phyloP scores from a whole-genome alignment of 2,797 vertebrate species.

The Myiotriccus ornatus region DNA sequence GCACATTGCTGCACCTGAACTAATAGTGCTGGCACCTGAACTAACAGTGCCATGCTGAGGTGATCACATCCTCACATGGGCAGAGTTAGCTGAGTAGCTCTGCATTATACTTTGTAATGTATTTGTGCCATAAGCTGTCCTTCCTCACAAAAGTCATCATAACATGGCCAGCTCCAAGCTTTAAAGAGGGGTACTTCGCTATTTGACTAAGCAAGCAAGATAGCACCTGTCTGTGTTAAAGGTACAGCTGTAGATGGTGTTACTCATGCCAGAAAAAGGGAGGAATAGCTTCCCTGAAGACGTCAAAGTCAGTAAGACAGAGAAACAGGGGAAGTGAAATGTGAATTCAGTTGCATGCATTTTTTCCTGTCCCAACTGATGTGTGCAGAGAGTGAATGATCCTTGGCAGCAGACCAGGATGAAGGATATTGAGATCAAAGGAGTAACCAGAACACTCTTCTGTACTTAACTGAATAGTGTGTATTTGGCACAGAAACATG shows the following conservation, averaged over 20 bases:
- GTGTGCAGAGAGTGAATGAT: constrained; percentile 36
- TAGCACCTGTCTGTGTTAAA: background rate
- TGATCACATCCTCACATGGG: background rate
- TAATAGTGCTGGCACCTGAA: constrained; percentile 46
- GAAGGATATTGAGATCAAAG: constrained; percentile 65
- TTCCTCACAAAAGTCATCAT: constrained; percentile 24
- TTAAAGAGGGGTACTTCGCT: background rate
- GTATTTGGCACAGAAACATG: constrained; percentile 57
- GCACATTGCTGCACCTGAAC: constrained; percentile 41
- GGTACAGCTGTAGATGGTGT: background rate
- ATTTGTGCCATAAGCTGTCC: background rate
- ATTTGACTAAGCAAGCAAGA: background rate
- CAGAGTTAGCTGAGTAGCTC: background rate
- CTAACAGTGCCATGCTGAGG: constrained; percentile 47
- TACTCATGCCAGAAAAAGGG: background rate
- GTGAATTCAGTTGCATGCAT: constrained; percentile 37
- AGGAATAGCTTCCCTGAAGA: background rate
- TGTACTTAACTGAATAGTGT: constrained; percentile 38
- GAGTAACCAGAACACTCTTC: constrained; percentile 25
- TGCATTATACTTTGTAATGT: background rate
- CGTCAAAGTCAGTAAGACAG: background rate
- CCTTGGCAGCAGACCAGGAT: constrained; percentile 63
- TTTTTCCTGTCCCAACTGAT: constrained; percentile 14
- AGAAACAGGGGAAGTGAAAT: constrained; percentile 10
- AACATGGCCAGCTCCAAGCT: background rate